These are phyloP conservation scores for Drosophila guanche DNA, from an alignment of 1,140 invertebrate genomes.

Conservation along the genomic window DNA sequence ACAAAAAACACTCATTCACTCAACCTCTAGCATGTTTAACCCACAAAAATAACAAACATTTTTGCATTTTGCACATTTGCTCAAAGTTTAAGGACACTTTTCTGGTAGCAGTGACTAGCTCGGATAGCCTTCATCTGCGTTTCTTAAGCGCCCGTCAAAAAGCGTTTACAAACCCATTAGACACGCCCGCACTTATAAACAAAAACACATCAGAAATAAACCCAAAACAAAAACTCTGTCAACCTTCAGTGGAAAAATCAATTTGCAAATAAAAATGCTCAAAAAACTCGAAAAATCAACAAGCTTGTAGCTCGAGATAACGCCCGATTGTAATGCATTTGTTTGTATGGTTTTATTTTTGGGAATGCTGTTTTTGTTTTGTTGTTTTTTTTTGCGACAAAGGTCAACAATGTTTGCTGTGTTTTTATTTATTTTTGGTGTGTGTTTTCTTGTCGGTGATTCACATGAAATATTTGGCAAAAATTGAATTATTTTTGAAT, in stretches of 20 bases:
- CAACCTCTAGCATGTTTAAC: background rate
- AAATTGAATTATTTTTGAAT: conserved; percentile 35
- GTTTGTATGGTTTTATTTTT: conserved; percentile 28
- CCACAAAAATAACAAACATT: background rate
- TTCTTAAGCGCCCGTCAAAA: conserved; percentile 23
- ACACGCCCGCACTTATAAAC: conserved; percentile 32
- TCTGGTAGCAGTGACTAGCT: background rate
- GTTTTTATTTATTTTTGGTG: conserved; percentile 20
- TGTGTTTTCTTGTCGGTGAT: conserved; percentile 11
- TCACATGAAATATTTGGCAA: conserved; percentile 23
- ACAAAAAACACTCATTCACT: background rate
- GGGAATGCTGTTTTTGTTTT: conserved; percentile 31
- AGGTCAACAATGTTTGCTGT: conserved; percentile 41
- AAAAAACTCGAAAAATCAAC: conserved; percentile 43
- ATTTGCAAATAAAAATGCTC: conserved; percentile 46
- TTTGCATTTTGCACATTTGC: too few relatives aligned
- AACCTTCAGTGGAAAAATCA: conserved; percentile 58
- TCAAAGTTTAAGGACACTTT: conserved; percentile 34
- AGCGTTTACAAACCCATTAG: conserved; percentile 29
- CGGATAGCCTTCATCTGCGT: conserved; percentile 20
- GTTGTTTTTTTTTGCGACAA: conserved; percentile 42
- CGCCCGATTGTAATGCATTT: conserved; percentile 45
- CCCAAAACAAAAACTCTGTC: conserved; percentile 43
- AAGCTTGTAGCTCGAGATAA: conserved; percentile 44
- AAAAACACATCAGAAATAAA: conserved; percentile 24